A percentile compares a stretch with the other conserved stretches of the same genome.
Conservation (phyloP, 2,888 invertebrate species). For the Hybos culiciformis region DNA sequence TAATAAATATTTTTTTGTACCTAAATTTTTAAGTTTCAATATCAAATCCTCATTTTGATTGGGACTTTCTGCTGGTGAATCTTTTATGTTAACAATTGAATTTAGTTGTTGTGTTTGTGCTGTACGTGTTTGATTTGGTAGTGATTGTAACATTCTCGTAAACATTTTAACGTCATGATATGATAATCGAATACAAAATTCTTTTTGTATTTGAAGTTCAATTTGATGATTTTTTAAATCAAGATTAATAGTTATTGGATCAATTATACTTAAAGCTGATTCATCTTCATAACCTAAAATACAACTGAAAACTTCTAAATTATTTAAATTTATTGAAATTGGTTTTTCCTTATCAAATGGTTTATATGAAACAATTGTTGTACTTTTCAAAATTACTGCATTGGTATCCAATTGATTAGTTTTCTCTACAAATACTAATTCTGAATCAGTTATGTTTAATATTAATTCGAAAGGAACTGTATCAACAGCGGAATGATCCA, state of each 20-base stretch:
- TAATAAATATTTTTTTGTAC: too few relatives aligned
- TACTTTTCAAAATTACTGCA: conserved; percentile 86
- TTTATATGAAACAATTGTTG: conserved; percentile 73
- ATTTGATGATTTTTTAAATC: conserved; percentile 44
- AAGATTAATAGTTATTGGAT: conserved; percentile 74
- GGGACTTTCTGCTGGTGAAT: conserved; percentile 13
- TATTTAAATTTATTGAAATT: conserved; percentile 73
- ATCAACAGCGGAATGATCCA: conserved; percentile 11
- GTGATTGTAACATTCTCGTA: conserved; percentile 69
- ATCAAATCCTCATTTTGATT: conserved; percentile 15
- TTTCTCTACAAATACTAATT: conserved; percentile 87
- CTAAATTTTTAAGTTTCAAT: too few relatives aligned
- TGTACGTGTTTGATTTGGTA: conserved; percentile 65
- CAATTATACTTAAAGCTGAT: conserved; percentile 87
- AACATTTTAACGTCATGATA: conserved; percentile 92
- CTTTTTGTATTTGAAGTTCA: conserved; percentile 46
- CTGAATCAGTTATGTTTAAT: conserved; percentile 88
- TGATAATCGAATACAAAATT: conserved; percentile 71
- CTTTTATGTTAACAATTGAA: conserved; percentile 22
- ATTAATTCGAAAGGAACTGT: conserved; percentile 51
- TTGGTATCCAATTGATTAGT: conserved; percentile 78
- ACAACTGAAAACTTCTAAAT: conserved; percentile 87
- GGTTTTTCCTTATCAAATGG: conserved; percentile 55
- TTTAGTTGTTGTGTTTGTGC: conserved; percentile 33
- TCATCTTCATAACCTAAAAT: conserved; percentile 81